Percentiles rank a stretch among this genome's conserved stretches.
Conservation (phyloP, 2,797 vertebrate species). For the Vireo griseus region DNA sequence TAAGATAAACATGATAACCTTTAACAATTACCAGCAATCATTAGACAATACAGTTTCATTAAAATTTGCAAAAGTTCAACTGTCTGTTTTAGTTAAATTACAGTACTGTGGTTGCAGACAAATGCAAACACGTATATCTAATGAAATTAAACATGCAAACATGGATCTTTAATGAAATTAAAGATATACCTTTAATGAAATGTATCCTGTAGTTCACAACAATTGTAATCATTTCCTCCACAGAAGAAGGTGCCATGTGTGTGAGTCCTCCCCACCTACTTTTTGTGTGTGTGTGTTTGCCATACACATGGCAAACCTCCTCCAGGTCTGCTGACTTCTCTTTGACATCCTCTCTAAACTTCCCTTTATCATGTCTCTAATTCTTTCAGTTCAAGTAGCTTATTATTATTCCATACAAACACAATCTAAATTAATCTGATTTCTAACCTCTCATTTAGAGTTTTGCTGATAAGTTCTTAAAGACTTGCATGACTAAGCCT, state of each 20-base stretch:
- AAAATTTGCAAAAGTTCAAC: neutral
- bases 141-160: neutral
- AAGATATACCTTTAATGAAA: neutral
- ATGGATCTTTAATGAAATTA: neutral
- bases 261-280: neutral
- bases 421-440: neutral
- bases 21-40: neutral
- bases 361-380: neutral
- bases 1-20: neutral
- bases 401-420: neutral
- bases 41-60: neutral
- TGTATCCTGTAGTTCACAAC: neutral
- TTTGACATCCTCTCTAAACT: neutral
- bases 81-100: neutral
- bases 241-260: neutral
- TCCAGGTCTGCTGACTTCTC: neutral
- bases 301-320: neutral
- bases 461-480: neutral
- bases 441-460: neutral
- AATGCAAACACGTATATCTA: neutral
- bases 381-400: neutral
- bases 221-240: neutral
- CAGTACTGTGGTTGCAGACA: neutral
- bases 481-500: neutral
- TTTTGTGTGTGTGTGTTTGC: neutral